These are phyloP conservation scores for Aphis gossypii DNA, from an alignment of 1,140 invertebrate species.

Conservation along the genomic window DNA sequence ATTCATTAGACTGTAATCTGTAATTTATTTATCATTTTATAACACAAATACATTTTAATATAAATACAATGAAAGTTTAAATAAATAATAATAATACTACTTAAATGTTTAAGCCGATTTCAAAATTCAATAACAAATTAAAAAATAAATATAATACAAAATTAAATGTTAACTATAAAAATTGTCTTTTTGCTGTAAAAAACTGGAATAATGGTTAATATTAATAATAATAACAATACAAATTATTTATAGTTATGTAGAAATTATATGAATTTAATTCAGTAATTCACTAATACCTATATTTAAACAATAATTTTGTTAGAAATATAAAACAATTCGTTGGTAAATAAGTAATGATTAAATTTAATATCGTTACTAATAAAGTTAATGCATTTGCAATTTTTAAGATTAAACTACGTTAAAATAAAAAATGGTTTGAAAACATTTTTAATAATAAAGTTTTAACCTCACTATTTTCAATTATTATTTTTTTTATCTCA, in stretches of 20 bases:
- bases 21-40: neutral
- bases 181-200: neutral
- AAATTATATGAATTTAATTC: neutral
- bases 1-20: neutral
- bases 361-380: no score
- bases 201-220: neutral
- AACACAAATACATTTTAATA: neutral
- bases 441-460: no score
- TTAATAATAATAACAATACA: neutral
- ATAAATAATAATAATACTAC: neutral
- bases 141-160: neutral
- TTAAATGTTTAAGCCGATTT: neutral
- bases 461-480: no score
- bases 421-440: no score
- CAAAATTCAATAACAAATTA: neutral
- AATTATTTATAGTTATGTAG: neutral
- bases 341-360: no score
- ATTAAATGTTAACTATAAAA: neutral
- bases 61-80: neutral
- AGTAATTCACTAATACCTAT: no score
- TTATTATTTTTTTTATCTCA: no score
- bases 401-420: no score
- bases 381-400: no score
- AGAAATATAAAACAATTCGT: no score
- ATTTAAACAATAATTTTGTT: no score